Conservation (phyloP, 2,113 vertebrate genomes). For the Scatophagus argus region DNA sequence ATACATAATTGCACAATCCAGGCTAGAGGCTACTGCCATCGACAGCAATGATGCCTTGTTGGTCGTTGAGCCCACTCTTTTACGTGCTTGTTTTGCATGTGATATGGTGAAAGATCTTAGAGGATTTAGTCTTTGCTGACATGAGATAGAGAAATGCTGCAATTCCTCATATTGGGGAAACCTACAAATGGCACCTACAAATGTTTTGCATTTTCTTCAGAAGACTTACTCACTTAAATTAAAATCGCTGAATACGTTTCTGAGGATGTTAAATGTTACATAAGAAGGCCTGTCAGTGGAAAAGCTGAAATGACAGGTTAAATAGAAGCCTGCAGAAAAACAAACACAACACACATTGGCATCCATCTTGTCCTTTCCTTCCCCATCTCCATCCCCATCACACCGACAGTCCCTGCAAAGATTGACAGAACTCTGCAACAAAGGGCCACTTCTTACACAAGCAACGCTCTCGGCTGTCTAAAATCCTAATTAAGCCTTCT, state of each 20-base stretch:
- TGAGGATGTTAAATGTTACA: background rate
- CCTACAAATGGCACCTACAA: background rate
- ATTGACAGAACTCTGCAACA: slow-evolving; percentile 20
- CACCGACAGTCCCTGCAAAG: background rate
- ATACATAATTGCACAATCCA: background rate
- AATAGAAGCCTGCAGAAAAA: slow-evolving; percentile 21
- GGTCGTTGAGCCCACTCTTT: no score
- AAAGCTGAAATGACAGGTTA: slow-evolving; percentile 1
- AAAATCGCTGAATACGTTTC: background rate
- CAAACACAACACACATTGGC: background rate
- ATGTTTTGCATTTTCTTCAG: background rate
- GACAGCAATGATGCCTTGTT: no score
- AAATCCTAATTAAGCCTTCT: slow-evolving; percentile 52
- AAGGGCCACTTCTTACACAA: slow-evolving; percentile 14
- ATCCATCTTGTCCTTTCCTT: background rate
- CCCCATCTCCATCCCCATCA: slow-evolving; percentile 1
- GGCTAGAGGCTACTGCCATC: no score
- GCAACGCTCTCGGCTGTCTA: slow-evolving; percentile 14
- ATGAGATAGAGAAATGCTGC: background rate
- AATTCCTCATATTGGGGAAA: background rate
- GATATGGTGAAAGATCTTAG: background rate
- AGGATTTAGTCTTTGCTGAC: background rate
- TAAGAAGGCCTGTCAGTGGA: background rate
- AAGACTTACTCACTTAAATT: background rate
- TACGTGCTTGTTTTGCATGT: background rate